Percentiles rank a stretch among this genome's conserved stretches.
phyloP scores from a whole-genome alignment of 1,140 invertebrate genomes.

The Drosophila willistoni region DNA sequence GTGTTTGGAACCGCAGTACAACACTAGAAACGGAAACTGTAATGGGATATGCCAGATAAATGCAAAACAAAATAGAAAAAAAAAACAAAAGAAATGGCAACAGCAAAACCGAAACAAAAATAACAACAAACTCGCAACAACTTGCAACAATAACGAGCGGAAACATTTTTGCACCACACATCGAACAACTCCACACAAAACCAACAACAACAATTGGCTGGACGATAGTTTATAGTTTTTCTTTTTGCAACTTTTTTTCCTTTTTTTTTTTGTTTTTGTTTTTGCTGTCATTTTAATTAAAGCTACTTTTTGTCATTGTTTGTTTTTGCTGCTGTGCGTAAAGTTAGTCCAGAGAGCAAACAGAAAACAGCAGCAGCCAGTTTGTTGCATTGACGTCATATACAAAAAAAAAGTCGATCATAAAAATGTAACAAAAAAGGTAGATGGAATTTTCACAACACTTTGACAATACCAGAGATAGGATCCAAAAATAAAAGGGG shows the following conservation, averaged over 20 bases:
- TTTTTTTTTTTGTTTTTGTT: background rate
- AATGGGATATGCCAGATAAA: slow-evolving; percentile 54
- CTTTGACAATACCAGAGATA: background rate
- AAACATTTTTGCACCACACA: slow-evolving; percentile 14
- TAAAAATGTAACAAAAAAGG: slow-evolving; percentile 26
- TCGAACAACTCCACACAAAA: slow-evolving; percentile 1
- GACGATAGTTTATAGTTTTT: slow-evolving; percentile 12
- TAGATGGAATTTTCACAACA: background rate
- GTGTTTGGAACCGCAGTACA: slow-evolving; percentile 26
- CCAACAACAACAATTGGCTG: background rate
- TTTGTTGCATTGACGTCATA: slow-evolving; percentile 48
- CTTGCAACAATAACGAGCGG: slow-evolving; percentile 20
- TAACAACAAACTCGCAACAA: slow-evolving; percentile 2
- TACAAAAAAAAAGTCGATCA: slow-evolving; percentile 26
- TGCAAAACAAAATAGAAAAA: slow-evolving; percentile 23
- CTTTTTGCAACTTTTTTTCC: slow-evolving; percentile 11
- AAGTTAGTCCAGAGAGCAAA: slow-evolving; percentile 20
- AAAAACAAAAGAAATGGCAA: slow-evolving; percentile 9
- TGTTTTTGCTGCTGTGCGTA: background rate
- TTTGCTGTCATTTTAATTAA: slow-evolving; percentile 17
- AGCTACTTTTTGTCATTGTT: background rate
- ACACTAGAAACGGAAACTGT: slow-evolving; percentile 42
- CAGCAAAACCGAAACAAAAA: slow-evolving; percentile 26
- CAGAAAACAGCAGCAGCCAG: slow-evolving; percentile 22
- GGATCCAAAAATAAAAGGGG: background rate